Evolutionary conservation across 2,113 vertebrate species (phyloP).

Genomic region (Melanotaenia duboulayi): DNA sequence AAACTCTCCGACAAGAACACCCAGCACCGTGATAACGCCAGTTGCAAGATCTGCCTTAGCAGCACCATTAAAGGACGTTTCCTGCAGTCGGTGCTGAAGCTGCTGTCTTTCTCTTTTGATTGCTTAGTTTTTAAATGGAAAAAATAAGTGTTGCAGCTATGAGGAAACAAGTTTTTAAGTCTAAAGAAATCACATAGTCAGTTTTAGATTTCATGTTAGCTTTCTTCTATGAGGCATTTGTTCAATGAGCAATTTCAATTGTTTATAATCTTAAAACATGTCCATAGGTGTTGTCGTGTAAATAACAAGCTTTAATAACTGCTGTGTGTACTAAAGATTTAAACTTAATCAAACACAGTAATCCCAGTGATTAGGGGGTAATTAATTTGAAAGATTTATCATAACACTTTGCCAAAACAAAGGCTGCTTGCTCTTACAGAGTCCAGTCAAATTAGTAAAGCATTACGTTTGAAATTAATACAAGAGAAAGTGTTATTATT

Average conservation of each 20-base stretch:
- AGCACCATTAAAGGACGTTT: slow-evolving; percentile 9
- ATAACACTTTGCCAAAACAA: background rate
- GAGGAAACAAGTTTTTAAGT: too few relatives aligned
- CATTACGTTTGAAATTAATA: background rate
- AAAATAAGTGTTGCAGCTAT: too few relatives aligned
- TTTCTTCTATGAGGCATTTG: too few relatives aligned
- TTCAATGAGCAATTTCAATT: too few relatives aligned
- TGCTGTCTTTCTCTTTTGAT: background rate
- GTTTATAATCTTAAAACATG: too few relatives aligned
- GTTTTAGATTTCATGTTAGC: too few relatives aligned
- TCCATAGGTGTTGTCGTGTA: too few relatives aligned
- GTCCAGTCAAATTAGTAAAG: background rate
- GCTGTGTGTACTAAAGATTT: too few relatives aligned
- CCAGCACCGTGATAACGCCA: background rate
- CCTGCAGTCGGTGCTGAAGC: background rate
- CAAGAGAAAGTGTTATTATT: background rate
- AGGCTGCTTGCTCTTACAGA: background rate
- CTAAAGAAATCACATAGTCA: too few relatives aligned
- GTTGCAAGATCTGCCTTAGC: slow-evolving; percentile 4
- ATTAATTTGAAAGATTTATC: background rate
- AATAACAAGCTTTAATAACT: too few relatives aligned
- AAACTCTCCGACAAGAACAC: background rate
- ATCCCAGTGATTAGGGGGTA: background rate
- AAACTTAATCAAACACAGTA: background rate
- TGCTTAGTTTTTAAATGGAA: too few relatives aligned